Evolutionary conservation across 2,113 vertebrate species (phyloP).

Genomic region (Macaca mulatta): DNA sequence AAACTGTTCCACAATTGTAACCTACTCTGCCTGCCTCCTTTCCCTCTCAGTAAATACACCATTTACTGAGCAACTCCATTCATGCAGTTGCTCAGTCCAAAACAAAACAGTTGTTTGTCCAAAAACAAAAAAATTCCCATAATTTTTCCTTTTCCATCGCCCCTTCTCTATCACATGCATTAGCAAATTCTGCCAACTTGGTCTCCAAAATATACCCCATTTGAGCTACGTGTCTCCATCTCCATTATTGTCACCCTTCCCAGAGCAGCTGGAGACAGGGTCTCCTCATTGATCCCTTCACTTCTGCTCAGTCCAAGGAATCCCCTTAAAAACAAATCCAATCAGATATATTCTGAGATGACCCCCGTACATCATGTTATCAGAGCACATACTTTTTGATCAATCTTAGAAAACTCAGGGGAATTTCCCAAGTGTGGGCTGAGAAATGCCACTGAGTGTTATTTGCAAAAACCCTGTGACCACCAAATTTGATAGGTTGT

Average conservation of each 20-base stretch:
- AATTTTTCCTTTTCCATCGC: background rate
- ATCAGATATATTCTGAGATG: background rate
- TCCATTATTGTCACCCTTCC: background rate
- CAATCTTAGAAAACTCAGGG: background rate
- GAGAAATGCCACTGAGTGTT: background rate
- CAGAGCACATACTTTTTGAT: background rate
- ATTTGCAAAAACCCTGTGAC: background rate
- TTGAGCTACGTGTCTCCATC: rapidly evolving
- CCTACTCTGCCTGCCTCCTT: background rate
- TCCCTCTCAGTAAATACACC: background rate
- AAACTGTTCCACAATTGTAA: background rate
- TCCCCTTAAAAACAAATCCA: background rate
- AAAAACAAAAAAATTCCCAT: background rate
- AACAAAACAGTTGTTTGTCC: background rate
- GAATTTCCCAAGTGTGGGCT: background rate
- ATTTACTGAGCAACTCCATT: background rate
- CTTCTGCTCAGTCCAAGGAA: background rate
- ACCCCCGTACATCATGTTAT: too few relatives aligned
- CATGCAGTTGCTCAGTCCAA: background rate
- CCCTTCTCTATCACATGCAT: background rate
- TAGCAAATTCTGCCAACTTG: background rate
- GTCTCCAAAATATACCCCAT: background rate
- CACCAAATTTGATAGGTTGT: background rate
- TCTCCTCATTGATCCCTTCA: background rate
- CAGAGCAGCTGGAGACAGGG: background rate